phyloP scores from a whole-genome alignment of 2,113 vertebrate species.

The Asarcornis scutulata region DNA sequence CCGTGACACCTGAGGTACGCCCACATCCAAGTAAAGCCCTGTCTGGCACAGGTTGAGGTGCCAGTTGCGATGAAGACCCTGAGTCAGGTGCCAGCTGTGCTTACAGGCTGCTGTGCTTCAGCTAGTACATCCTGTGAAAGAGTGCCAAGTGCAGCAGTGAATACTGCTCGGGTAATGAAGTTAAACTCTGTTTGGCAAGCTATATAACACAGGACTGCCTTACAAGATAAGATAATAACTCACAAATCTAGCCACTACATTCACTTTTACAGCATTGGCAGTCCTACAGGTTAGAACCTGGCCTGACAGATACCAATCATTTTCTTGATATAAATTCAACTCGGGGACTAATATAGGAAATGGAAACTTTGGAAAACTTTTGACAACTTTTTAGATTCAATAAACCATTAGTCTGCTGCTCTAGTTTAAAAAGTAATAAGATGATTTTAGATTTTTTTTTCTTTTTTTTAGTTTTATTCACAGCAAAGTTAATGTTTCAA shows the following conservation, averaged over 20 bases:
- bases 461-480: not conserved
- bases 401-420: not conserved
- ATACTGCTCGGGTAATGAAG: not conserved
- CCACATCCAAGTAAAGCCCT: accelerated
- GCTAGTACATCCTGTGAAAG: not conserved
- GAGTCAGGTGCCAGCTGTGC: not conserved
- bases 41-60: not conserved
- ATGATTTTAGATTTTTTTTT: not conserved
- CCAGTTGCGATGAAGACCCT: accelerated
- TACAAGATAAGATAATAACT: not conserved
- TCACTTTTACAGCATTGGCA: not conserved
- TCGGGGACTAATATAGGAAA: not conserved
- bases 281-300: not conserved
- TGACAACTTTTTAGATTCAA: not conserved
- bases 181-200: not conserved
- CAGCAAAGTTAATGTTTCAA: not conserved
- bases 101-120: not conserved
- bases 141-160: not conserved
- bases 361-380: not conserved
- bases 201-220: not conserved
- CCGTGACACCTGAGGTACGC: accelerated
- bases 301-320: not conserved
- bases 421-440: not conserved
- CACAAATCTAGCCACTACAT: accelerated
- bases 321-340: not conserved